Conservation (phyloP, 1,140 invertebrate genomes). For the Carposina sasakii region DNA sequence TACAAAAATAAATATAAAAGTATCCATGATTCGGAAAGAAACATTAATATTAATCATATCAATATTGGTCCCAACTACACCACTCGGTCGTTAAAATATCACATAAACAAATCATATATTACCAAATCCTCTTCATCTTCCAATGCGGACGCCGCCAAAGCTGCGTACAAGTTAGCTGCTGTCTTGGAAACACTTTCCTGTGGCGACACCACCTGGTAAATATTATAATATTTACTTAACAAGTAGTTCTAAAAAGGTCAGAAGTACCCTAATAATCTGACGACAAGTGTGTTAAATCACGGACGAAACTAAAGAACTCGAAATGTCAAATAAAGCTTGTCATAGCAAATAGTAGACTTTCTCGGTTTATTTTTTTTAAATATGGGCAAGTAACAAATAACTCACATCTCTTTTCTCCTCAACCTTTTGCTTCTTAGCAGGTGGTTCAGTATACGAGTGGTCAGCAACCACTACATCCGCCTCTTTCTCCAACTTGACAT, state of each 20-base stretch:
- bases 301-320: too few relatives aligned
- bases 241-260: too few relatives aligned
- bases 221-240: too few relatives aligned
- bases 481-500: constrained; percentile 41
- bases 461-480: constrained; percentile 38
- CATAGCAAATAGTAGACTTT: too few relatives aligned
- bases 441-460: constrained; percentile 58
- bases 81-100: too few relatives aligned
- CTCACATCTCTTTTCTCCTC: constrained; percentile 52
- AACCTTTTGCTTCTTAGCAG: constrained; percentile 45
- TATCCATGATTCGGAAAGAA: background rate
- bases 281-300: too few relatives aligned
- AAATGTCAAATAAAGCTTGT: too few relatives aligned
- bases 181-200: constrained; percentile 68
- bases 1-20: constrained; percentile 1
- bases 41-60: too few relatives aligned
- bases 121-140: constrained; percentile 71
- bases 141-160: constrained; percentile 62
- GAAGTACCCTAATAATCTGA: too few relatives aligned
- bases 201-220: constrained; percentile 32
- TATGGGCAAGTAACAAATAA: constrained; percentile 4
- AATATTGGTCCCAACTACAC: too few relatives aligned
- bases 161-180: constrained; percentile 68
- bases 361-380: too few relatives aligned
- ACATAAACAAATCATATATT: constrained; percentile 18